phyloP scores from a whole-genome alignment of 1,140 invertebrate species.

The Babylonia areolata region DNA sequence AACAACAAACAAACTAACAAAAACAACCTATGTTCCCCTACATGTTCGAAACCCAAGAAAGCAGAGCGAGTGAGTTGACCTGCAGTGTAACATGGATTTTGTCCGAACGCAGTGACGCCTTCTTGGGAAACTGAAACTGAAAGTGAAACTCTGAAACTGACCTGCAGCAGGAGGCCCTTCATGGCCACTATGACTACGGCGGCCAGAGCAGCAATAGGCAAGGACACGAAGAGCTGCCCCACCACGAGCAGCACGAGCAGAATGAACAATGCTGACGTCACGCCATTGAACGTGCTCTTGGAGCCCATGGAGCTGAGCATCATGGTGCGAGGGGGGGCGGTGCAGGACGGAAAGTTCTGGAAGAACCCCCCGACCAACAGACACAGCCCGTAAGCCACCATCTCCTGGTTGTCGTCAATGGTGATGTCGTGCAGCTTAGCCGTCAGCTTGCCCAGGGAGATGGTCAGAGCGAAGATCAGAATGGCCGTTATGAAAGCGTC shows the following conservation, averaged over 20 bases:
- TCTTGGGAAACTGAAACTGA: too few relatives aligned
- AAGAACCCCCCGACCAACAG: constrained; percentile 77
- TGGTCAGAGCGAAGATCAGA: constrained; percentile 41
- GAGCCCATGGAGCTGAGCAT: constrained; percentile 55
- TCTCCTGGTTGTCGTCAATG: constrained; percentile 76
- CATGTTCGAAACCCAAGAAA: too few relatives aligned
- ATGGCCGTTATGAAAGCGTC: constrained; percentile 39
- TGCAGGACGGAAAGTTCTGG: constrained; percentile 80
- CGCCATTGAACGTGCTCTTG: constrained; percentile 59
- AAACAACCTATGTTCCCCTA: too few relatives aligned
- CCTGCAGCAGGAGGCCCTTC: constrained; percentile 80
- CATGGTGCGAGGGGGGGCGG: constrained; percentile 88
- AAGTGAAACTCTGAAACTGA: constrained; percentile 62
- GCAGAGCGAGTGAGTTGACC: too few relatives aligned
- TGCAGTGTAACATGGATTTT: too few relatives aligned
- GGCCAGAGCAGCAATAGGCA: constrained; percentile 72
- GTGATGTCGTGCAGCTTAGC: constrained; percentile 70
- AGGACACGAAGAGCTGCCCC: constrained; percentile 69
- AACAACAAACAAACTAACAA: too few relatives aligned
- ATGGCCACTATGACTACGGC: constrained; percentile 68
- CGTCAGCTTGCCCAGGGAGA: constrained; percentile 66
- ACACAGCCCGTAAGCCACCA: constrained; percentile 77
- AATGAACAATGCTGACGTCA: constrained; percentile 74
- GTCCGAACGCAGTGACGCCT: too few relatives aligned
- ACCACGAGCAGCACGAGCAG: constrained; percentile 76